Percentiles rank a stretch among this genome's conserved stretches.
phyloP scores from a whole-genome alignment of 2,888 invertebrate species.

The Drosophila dives region DNA sequence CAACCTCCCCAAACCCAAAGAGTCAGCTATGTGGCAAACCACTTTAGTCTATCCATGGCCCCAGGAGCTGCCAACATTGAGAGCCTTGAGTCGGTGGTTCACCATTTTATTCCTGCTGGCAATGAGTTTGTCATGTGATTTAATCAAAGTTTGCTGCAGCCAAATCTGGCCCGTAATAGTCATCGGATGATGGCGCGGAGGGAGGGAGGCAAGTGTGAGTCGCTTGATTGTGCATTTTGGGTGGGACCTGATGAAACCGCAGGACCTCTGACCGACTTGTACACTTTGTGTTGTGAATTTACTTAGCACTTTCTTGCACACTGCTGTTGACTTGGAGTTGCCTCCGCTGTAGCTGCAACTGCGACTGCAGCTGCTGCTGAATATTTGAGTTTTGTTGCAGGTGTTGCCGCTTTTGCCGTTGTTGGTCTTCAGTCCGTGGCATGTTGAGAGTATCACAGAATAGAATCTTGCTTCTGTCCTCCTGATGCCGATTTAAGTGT shows the following conservation, averaged over 20 bases:
- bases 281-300: slow-evolving; percentile 73
- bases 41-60: slow-evolving; percentile 54
- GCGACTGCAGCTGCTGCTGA: slow-evolving; percentile 49
- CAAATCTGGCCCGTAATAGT: slow-evolving; percentile 65
- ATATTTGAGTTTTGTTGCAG: slow-evolving; percentile 71
- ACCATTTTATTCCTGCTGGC: slow-evolving; percentile 27
- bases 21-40: slow-evolving; percentile 54
- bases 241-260: slow-evolving; percentile 31
- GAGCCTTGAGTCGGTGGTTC: slow-evolving; percentile 35
- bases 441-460: slow-evolving; percentile 53
- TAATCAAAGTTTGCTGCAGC: slow-evolving; percentile 76
- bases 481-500: slow-evolving; percentile 74
- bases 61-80: slow-evolving; percentile 17
- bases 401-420: slow-evolving; percentile 28
- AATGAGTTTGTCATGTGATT: slow-evolving; percentile 67
- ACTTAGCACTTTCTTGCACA: slow-evolving; percentile 74
- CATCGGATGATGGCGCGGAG: slow-evolving; percentile 13
- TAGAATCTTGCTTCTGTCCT: slow-evolving; percentile 40
- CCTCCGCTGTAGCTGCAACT: slow-evolving; percentile 5
- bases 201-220: background rate
- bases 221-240: slow-evolving; percentile 57
- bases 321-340: slow-evolving; percentile 49
- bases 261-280: slow-evolving; percentile 37
- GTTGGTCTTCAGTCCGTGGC: background rate
- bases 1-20: slow-evolving; percentile 14